Evolutionary conservation across 1,140 invertebrate species (phyloP).

Genomic region (Phymastichus coffea): DNA sequence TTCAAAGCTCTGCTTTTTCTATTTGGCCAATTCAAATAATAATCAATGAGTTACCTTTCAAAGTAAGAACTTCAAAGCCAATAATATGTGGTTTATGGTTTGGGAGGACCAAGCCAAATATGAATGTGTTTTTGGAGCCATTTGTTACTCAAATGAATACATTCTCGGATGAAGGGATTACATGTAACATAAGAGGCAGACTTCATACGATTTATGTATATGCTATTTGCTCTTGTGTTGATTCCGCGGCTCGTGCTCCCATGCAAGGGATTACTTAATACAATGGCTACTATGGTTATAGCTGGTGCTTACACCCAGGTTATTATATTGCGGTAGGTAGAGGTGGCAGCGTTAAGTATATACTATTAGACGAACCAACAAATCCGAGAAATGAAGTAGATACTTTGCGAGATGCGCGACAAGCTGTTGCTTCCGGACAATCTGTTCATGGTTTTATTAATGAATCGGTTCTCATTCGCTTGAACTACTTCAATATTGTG

Average conservation of each 20-base stretch:
- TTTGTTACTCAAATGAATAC: too few relatives aligned
- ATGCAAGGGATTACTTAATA: conserved; percentile 12
- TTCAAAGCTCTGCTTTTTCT: too few relatives aligned
- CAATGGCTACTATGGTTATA: conserved; percentile 12
- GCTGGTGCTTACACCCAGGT: conserved; percentile 27
- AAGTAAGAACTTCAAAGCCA: too few relatives aligned
- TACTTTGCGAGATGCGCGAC: conserved; percentile 4
- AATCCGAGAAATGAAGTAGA: background rate
- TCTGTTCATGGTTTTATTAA: conserved; percentile 25
- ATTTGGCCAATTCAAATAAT: too few relatives aligned
- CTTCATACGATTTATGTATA: background rate
- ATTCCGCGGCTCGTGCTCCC: conserved; percentile 1
- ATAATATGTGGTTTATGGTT: too few relatives aligned
- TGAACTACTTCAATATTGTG: conserved; percentile 25
- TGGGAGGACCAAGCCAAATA: too few relatives aligned
- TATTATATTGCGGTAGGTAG: background rate
- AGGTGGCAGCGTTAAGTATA: conserved; percentile 24
- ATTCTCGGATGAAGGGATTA: too few relatives aligned
- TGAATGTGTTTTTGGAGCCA: too few relatives aligned
- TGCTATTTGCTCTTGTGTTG: conserved; percentile 9
- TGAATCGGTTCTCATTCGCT: conserved; percentile 13
- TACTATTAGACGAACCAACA: background rate
- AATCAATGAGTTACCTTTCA: too few relatives aligned
- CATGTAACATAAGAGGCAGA: background rate
- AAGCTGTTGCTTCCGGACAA: conserved; percentile 4